Conservation (phyloP, 2,888 invertebrate species). For the Phymatocera aterrima region DNA sequence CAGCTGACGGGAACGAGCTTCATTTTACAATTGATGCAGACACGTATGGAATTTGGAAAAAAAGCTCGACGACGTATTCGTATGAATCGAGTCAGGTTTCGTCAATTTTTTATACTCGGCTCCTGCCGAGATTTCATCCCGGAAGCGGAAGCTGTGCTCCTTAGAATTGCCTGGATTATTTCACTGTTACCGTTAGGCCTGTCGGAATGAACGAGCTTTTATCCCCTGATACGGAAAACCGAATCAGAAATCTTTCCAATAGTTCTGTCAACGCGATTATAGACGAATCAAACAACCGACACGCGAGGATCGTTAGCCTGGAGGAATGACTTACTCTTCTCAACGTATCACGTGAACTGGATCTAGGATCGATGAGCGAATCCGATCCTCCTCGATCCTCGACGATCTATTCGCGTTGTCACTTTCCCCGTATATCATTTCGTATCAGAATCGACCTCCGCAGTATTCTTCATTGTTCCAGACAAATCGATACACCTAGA, state of each 20-base stretch:
- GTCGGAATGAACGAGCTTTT: not conserved
- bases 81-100: too few species aligned
- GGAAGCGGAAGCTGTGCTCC: too few species aligned
- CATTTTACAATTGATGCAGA: too few species aligned
- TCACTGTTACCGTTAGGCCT: too few species aligned
- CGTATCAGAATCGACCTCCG: constrained; percentile 14
- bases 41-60: too few species aligned
- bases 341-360: not conserved
- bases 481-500: constrained; percentile 22
- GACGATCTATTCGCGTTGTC: not conserved
- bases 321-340: not conserved
- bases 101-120: too few species aligned
- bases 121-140: too few species aligned
- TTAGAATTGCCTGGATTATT: too few species aligned
- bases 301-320: not conserved
- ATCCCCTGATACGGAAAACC: not conserved
- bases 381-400: constrained; percentile 5
- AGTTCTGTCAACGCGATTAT: not conserved
- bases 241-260: not conserved
- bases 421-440: not conserved
- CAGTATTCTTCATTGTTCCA: constrained; percentile 5
- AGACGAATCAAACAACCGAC: not conserved
- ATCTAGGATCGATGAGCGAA: not conserved
- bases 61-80: too few species aligned
- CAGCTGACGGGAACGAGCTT: too few species aligned